These are phyloP conservation scores for Bothrops jararaca DNA, from an alignment of 2,113 vertebrate genomes.

Conservation along the genomic window DNA sequence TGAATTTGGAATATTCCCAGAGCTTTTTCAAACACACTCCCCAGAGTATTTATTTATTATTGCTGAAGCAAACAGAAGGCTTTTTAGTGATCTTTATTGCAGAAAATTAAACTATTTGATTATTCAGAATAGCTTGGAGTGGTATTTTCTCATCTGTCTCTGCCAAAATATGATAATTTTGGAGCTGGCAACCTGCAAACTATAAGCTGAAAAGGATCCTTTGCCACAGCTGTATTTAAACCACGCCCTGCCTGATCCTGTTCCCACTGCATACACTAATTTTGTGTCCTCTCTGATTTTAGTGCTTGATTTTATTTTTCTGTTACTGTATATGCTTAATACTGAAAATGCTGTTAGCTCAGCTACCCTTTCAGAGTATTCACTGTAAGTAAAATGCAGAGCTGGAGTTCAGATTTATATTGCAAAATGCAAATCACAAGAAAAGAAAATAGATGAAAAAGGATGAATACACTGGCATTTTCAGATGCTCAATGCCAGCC, in stretches of 20 bases:
- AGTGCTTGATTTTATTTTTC: background rate
- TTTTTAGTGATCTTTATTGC: constrained; percentile 52
- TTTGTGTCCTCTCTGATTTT: background rate
- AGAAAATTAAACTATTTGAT: constrained; percentile 61
- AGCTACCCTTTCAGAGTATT: background rate
- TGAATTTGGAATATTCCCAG: constrained; percentile 4
- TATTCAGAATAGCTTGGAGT: constrained; percentile 36
- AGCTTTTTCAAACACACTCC: constrained; percentile 31
- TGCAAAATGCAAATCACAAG: background rate
- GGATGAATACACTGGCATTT: background rate
- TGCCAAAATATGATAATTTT: constrained; percentile 28
- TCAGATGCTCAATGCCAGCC: background rate
- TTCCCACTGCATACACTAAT: background rate
- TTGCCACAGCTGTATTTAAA: background rate
- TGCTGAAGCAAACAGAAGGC: constrained; percentile 38
- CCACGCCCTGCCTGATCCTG: background rate
- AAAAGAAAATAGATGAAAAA: background rate
- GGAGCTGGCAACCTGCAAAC: background rate
- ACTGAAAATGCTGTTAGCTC: background rate
- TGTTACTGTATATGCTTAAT: no score
- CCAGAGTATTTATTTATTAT: constrained; percentile 48
- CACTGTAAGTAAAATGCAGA: background rate
- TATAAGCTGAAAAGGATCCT: no score
- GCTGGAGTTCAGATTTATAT: background rate
- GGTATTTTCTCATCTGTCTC: constrained; percentile 43